Evolutionary conservation across 2,113 vertebrate genomes (phyloP).

Genomic region (Psittacara wagleri): DNA sequence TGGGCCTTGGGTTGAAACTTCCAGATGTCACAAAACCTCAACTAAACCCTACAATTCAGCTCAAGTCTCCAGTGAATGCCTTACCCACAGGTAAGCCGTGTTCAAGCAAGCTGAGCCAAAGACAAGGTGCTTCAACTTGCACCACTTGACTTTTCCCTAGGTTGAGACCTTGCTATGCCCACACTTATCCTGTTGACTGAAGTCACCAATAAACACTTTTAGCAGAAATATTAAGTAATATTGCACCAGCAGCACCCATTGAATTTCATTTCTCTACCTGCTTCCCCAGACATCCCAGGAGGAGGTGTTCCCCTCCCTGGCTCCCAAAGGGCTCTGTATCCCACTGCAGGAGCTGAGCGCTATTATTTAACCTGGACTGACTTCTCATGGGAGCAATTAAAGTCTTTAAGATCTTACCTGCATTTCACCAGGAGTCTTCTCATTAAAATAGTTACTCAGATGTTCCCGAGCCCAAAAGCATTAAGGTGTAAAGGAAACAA

Average conservation of each 20-base stretch:
- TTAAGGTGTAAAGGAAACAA: slow-evolving; percentile 60
- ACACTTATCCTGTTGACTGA: background rate
- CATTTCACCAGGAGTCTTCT: slow-evolving; percentile 52
- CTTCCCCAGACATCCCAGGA: background rate
- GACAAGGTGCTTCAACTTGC: background rate
- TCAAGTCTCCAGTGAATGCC: background rate
- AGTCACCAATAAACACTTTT: background rate
- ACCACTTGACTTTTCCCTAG: accelerated
- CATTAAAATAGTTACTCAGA: slow-evolving; percentile 62
- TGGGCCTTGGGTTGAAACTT: background rate
- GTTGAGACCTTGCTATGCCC: background rate
- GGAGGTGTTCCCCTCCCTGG: background rate
- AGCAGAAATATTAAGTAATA: background rate
- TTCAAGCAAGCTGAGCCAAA: background rate
- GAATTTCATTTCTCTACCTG: background rate
- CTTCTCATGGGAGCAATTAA: slow-evolving; percentile 61
- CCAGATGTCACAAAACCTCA: background rate
- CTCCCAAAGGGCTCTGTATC: background rate
- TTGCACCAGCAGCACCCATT: background rate
- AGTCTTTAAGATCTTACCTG: slow-evolving; percentile 61
- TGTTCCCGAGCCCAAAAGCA: slow-evolving; percentile 61
- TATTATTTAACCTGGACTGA: slow-evolving; percentile 57
- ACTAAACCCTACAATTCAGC: background rate
- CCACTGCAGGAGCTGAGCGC: background rate
- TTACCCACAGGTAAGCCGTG: background rate